Evolutionary conservation across 2,888 invertebrate genomes (phyloP), one percentile per base, ranked within the genome.

Genomic region (Chloroclystis v-ata): DNA sequence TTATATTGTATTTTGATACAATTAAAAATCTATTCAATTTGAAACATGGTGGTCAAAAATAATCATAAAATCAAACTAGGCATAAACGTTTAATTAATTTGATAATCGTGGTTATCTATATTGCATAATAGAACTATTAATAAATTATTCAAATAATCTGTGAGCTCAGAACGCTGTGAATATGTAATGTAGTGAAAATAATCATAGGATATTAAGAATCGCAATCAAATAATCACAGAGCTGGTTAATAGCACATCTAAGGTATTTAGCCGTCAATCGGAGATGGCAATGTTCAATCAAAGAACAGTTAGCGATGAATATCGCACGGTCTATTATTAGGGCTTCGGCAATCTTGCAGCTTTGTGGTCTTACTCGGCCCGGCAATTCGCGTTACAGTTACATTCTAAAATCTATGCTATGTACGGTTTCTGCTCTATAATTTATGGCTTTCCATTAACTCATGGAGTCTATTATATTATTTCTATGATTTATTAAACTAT

Each of bases 281-380:
- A 57, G 63, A 63, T 61, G 60, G 65, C 65, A 71, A 72, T 72
- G 68, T 73, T 75, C 72, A 69, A 75, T 78, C 79, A 71, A 65
- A 75, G 72, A 78, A 81, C 80, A 78, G 81, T 82, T 80, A 82
- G 72, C 72, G 74, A 78, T 80, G 69, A 72, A 72, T 77, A 80
- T 79, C 78, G 74, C 75, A 75, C 77, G 47, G 61, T 47, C 72
- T 74, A 65, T 75, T 77, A 81, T 81, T 78, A 81, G 75, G 75
- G 72, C 72, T 64, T 57, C 69, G 71, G 71, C 69, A 69, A 73
- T 74, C 58, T 52, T 52, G 42, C 37, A 47, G 46, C 59, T 59
- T 61, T 63, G 60, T 59, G 61, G 56, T 59, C 59, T 59, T 59
- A 55, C 43, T 53, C 61, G 57, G 62, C 71, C 66, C 69, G 65